Base-by-base conservation (phyloP, 1,140 invertebrate species). In the Nixonia krombeini region DNA sequence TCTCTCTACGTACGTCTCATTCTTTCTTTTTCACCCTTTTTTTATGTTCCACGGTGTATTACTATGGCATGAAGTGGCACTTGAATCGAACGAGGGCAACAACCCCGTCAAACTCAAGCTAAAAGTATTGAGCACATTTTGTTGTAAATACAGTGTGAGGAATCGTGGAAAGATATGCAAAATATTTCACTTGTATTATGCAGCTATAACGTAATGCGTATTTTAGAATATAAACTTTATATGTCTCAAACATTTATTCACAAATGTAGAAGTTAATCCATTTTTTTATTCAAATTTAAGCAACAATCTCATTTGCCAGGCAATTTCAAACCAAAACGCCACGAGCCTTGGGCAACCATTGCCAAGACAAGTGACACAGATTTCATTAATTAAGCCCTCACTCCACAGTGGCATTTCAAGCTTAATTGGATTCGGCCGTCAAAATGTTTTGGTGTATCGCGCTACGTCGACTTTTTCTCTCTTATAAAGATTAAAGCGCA, bases 361-460 rank as follows among this genome's bases (percentile, higher is more conserved):
- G 5, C 15, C 23, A 9, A 23, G 51, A 46, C 62, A 57, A 55
- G 70, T 68, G 69, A 66, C 70, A 65, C 64, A 52, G 70, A 76
- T 74, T 76, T 76, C 64, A 68, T 75, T 76, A 76, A 74, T 76
- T 73, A 76, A 75, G 64, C 53, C 50, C 73, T 62, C 70, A 46
- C 72, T 63, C 53, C 66, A 74, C 66, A 73, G 75, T 63, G 47
- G 38, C 62, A 66, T 62, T 59, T 67, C 63, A 41, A 38, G 46
- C 49, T 51, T 73, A 73, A 74, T 75, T 73, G 57, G 74, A 74
- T 76, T 70, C 63, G 45, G 28, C 59, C 52, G 26, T 44, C 46
- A 65, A 71, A 72, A 62, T 67, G 57, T 63, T 72, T 73, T 42
- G 67, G 50, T 49, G 41, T 49, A 53, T 46, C 62, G 29, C 21